Base-by-base conservation (phyloP, 2,888 invertebrate species). In the Bellardia pandia region DNA sequence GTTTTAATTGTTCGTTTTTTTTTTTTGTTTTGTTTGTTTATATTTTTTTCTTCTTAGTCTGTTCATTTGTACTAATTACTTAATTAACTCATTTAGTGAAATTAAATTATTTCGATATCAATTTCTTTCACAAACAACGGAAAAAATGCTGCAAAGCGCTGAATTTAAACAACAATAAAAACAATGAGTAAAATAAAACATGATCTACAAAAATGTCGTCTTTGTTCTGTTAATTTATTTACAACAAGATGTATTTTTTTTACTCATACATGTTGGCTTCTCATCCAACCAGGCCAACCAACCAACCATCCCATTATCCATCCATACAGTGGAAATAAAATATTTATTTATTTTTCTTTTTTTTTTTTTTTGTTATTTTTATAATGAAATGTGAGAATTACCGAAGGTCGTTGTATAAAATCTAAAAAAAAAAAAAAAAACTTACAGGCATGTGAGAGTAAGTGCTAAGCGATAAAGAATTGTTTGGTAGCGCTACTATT, bases 31-130 rank as follows among this genome's bases (percentile, higher is more conserved):
- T 42, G 76, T 53, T 42, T 33, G 30, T 30, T 42, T 69, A 33
- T 66, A 30, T 77, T n/a, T 69, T 69, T 14, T 68, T 76, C 16
- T 40, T 62, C 72, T 71, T 79, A 75, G 85, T 80, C 75, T 62
- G 11, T 80, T 76, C 62, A 56, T 66, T 85, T 69, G 82, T 85
- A 80, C 90, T 92, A 92, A 92, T 92, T 92, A 92, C 92, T 92
- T 92, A 90, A 92, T 92, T 92, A 91, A 88, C 84, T 88, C 88
- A 88, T 89, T 89, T 78, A 85, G 71, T 78, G 62, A 81, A 86
- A 80, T 80, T 53, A 62, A 77, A 71, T 58, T 45, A 81, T 86
- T 81, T 88, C 71, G 30, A 58, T 85, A 88, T 86, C 85, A 88
- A 87, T 87, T 85, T 85, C 88, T 77, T 78, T 48, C 56, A 68